Evolutionary conservation across 2,888 invertebrate species (phyloP), one percentile per base, ranked within the genome.

Genomic region (Carcina quercana): DNA sequence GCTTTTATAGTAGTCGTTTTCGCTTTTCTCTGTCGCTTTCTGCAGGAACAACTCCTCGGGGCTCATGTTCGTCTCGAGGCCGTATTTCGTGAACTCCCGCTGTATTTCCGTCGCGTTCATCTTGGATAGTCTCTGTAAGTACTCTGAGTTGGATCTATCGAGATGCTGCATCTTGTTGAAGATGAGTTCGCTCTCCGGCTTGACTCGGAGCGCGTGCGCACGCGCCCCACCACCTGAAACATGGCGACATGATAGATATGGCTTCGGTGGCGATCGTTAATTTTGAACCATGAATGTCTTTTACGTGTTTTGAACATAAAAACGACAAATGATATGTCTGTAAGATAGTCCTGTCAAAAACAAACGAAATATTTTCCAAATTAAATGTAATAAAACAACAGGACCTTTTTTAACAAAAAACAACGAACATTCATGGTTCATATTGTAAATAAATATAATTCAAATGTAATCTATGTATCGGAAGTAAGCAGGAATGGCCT

Each of bases 401-500:
- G n/a, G n/a, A n/a, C n/a, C 4, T 20, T 50, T 38, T 45, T 37
- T 37, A 28, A 28, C 30, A 32, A 34, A 30, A 42, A 42, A 35
- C 42, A 42, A 53, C 42, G 46, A 59, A 69, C 79, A 80, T 79
- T 79, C 82, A 80, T 80, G 82, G 80, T 79, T 69, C 79, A 68
- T 53, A 36, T 28, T 38, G 43, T 47, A 36, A 42, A 41, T 39
- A 25, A 32, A 33, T 15, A 43, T 11, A 24, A 36, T 30, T 14
- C 15, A 10, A 27, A 15, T 28, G 13, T 13, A 20, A 41, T 32
- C 43, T 47, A 63, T 53, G 53, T 57, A 60, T 43, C 31, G 43
- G 59, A 50, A 80, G n/a, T n/a, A n/a, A n/a, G n/a, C n/a, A n/a
- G n/a, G n/a, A 63, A 57, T 53, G 78, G 80, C 83, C 82, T 83